Base-by-base conservation (phyloP, 1,140 invertebrate genomes). In the Anastrepha obliqua region DNA sequence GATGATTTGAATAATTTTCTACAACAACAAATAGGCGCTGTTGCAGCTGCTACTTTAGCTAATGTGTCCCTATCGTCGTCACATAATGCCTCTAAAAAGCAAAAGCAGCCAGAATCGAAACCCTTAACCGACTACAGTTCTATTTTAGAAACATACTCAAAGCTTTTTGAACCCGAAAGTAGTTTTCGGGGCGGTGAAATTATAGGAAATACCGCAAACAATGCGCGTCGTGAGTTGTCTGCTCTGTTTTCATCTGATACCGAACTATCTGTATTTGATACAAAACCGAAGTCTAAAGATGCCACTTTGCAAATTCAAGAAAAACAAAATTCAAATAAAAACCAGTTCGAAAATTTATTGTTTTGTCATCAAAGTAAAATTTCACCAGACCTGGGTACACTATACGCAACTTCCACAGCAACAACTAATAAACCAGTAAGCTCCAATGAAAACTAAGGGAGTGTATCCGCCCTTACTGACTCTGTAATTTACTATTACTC, bases 11-110 rank as follows among this genome's bases (percentile, higher is more conserved):
- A 91, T 58, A 89, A 90, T 87, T 93, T 92, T 86, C 88, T 93
- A 88, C 92, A 93, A 88, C 91, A 93, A 51, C 92, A 93, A 81
- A 92, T 93, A 91, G 91, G 90, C 78, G 91, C 88, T 58, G 91
- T 91, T 11, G 90, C 91, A 5, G 89, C 90, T 2, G 89, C 91
- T 59, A 90, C 91, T 1, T 89, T 42, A 51, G 74, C 64, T 17
- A 60, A 89, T 62, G 74, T 89, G 6, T n/a, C 87, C 3, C 58
- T 90, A 13, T 29, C 29, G 29, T 29, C 29, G 29, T 29, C 29
- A 29, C 29, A 29, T 29, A 70, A 87, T 39, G 87, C 8, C 17
- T 87, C 88, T 44, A 89, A 90, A 85, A 87, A 89, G 59, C 89
- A 89, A 78, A 88, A 88, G 55, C 87, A 88, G 13, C 89, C 89